Evolutionary conservation across 1,140 invertebrate genomes (phyloP), one percentile per base, ranked within the genome.

Genomic region (Hestina assimilis): DNA sequence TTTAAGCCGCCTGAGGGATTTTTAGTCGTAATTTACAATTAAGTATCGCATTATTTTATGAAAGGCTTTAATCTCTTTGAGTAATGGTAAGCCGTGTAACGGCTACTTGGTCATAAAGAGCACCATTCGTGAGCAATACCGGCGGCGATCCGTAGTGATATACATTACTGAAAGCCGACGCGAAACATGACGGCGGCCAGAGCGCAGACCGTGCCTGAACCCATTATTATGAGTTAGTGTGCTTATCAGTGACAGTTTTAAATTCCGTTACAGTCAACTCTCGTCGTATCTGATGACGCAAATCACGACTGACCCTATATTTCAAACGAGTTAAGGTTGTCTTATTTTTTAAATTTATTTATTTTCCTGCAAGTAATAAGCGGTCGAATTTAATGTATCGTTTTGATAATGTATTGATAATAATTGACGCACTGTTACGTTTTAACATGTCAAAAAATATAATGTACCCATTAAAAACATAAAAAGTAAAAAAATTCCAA

Each of bases 151-250:
- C 35, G 26, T 57, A 57, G 26, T 29, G 41, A 51, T 29, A 51
- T 50, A 51, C 38, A 56, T 55, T 50, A 45, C 45, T 43, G 59
- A 31, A 55, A 55, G 26, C 45, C 31, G 52, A 45, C 47, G 55
- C 55, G 53, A 52, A 58, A 59, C 62, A 56, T 64, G 56, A 62
- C 61, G 60, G 35, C 59, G 51, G 60, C 56, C 65, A 63, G 53
- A 52, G 43, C 28, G 43, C 57, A 45, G 48, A 33, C 52, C 55
- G 55, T 45, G 55, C 50, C 26, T 53, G 62, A 26, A 64, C 51
- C 75, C 68, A 77, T 79, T 79, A 79, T 75, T 65, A 73, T 79
- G 69, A 77, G 63, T 75, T 73, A 75, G 55, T 69, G 58, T 40
- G 59, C 61, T 78, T 75, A 76, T 75, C 73, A 69, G 62, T 68